phyloP scores from a whole-genome alignment of 2,797 vertebrate species.

The Neoniphon sammara region DNA sequence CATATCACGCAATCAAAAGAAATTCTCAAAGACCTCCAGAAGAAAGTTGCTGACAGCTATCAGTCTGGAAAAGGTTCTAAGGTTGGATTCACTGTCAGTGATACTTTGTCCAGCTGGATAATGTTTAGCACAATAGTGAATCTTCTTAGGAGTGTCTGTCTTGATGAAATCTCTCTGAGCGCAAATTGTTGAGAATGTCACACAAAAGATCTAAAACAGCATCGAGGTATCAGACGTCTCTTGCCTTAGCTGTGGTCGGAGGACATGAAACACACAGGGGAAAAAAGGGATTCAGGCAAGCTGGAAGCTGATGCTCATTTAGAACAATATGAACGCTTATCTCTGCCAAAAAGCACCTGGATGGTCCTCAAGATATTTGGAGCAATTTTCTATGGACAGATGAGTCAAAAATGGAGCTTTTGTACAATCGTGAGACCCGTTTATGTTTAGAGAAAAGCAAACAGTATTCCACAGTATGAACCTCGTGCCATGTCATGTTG shows the following conservation, averaged over 20 bases:
- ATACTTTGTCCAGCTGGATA: too few relatives aligned
- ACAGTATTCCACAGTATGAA: conserved; percentile 18
- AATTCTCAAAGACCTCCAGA: too few relatives aligned
- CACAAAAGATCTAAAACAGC: not conserved
- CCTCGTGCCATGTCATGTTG: not conserved
- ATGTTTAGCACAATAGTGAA: too few relatives aligned
- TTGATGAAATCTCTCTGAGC: not conserved
- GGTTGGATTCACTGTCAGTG: too few relatives aligned
- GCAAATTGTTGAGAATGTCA: not conserved
- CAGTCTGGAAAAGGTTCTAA: too few relatives aligned
- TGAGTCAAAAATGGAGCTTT: conserved; percentile 36
- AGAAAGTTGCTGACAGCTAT: too few relatives aligned
- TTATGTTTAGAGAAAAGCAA: conserved; percentile 29
- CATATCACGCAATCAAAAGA: too few relatives aligned
- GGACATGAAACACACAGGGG: not conserved
- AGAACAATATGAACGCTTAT: too few relatives aligned
- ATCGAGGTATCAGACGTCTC: not conserved
- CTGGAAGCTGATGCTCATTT: too few relatives aligned
- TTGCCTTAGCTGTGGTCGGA: not conserved
- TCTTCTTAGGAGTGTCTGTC: not conserved
- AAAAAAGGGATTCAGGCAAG: not conserved
- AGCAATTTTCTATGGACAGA: conserved; percentile 23
- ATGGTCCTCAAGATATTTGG: not conserved
- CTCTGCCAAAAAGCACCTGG: conserved; percentile 15
- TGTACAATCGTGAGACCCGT: not conserved